Evolutionary conservation across 1,140 invertebrate species (phyloP), one percentile per base, ranked within the genome.

Genomic region (Lepidurus couesii): DNA sequence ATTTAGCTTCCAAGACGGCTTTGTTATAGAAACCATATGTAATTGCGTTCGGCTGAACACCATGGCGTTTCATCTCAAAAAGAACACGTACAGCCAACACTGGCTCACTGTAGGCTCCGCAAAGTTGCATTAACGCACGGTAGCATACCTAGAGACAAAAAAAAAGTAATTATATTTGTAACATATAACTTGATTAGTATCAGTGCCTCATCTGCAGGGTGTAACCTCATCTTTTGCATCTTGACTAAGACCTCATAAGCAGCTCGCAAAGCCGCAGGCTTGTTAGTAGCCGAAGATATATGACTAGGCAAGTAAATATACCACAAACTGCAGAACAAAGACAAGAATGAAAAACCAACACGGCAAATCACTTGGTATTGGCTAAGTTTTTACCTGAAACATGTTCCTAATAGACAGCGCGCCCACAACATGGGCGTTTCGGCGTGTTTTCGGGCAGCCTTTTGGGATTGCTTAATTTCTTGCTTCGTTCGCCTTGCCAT

Each of bases 41-140:
- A 45, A 99, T 91, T 13, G 98, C 98, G 85, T 99, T 99, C 3
- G 96, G 96, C 83, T 96, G 94, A 16, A 99, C 89, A 0, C 95
- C 95, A 76, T 91, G 91, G n/a, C 92, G 89, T 85, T 97, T 97
- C 97, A 99, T 99, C 77, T 97, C 91, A 82, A 95, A 94, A 78
- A 98, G 87, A 47, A 99, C 89, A 84, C 96, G 95, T 0, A 99
- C 96, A 7, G 98, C 98, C 81, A 99, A 86, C 73, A 96, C 91
- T 3, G 98, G 98, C 82, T 97, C 89, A 79, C 93, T 92, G 84
- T 98, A 95, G 79, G 95, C 91, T 9, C 97, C 97, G 86, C 98
- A 99, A 3, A 99, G 88, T 86, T 80, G 79, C 94, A 99, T 98
- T 91, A 99, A 93, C 43, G 98, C 93, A 81, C 98, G 89, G 85